Percentiles rank a stretch among this genome's conserved stretches.
Conservation (phyloP, 2,797 vertebrate species). For the Syngnathus acus region DNA sequence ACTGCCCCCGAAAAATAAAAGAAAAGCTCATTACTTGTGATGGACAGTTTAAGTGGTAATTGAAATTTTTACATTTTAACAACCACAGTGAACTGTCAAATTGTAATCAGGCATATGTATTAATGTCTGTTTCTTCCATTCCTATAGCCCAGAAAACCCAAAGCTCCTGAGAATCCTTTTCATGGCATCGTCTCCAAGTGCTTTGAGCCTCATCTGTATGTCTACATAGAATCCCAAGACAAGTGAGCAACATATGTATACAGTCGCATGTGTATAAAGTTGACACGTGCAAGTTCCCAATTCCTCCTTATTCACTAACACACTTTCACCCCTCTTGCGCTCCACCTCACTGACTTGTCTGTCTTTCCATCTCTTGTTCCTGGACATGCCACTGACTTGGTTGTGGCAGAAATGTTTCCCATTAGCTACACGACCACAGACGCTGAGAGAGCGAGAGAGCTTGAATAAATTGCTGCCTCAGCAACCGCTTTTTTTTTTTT, state of each 20-base stretch:
- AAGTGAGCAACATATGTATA: slow-evolving; percentile 73
- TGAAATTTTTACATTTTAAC: too few relatives aligned
- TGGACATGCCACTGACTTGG: slow-evolving; percentile 49
- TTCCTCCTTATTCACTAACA: slow-evolving; percentile 41
- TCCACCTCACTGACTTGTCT: slow-evolving; percentile 37
- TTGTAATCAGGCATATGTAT: neutral
- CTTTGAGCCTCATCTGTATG: slow-evolving; percentile 97
- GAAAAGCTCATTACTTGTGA: too few relatives aligned
- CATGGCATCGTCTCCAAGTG: slow-evolving; percentile 98
- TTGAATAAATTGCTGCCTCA: slow-evolving; percentile 59
- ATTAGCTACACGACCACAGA: slow-evolving; percentile 74
- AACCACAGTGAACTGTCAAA: too few relatives aligned
- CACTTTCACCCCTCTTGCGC: slow-evolving; percentile 29
- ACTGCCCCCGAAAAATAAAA: too few relatives aligned
- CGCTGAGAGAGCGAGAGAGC: slow-evolving; percentile 39
- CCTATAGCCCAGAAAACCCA: slow-evolving; percentile 87
- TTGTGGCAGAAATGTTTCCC: slow-evolving; percentile 72
- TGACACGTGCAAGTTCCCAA: slow-evolving; percentile 44
- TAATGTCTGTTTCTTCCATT: slow-evolving; percentile 20
- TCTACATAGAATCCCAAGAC: slow-evolving; percentile 98
- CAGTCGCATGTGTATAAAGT: slow-evolving; percentile 21
- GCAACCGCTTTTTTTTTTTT: slow-evolving; percentile 41
- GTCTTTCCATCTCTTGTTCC: slow-evolving; percentile 54
- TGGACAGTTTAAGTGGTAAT: too few relatives aligned
- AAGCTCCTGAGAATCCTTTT: slow-evolving; percentile 92